Conservation (phyloP, 2,888 invertebrate species). For the Epistrophe eligans region DNA sequence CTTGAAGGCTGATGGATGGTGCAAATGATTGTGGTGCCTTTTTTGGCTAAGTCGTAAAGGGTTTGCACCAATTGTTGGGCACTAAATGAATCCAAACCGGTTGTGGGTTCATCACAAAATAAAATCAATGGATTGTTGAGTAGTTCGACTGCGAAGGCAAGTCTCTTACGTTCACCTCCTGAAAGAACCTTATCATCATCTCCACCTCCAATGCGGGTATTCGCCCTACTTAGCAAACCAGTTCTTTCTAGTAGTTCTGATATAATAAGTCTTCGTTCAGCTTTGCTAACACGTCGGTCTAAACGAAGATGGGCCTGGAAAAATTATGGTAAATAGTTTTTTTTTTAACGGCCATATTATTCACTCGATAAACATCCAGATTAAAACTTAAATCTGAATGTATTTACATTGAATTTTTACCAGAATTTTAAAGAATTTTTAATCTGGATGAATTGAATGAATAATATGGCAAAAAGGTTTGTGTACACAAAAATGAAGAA, state of each 20-base stretch:
- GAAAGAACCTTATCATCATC: conserved; percentile 92
- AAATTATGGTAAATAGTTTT: too few relatives aligned
- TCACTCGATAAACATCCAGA: too few relatives aligned
- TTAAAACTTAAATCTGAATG: too few relatives aligned
- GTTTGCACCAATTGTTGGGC: conserved; percentile 92
- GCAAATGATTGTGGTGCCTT: conserved; percentile 94
- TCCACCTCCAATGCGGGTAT: conserved; percentile 91
- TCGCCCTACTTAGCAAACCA: conserved; percentile 88
- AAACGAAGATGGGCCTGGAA: conserved; percentile 91
- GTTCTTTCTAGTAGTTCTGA: conserved; percentile 89
- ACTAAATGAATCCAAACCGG: conserved; percentile 95
- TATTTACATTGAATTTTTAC: too few relatives aligned
- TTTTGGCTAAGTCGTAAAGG: conserved; percentile 88
- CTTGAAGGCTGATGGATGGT: conserved; percentile 98
- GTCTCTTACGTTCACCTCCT: conserved; percentile 96
- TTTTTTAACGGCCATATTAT: too few relatives aligned
- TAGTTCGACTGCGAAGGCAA: conserved; percentile 95
- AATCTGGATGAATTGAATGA: too few relatives aligned
- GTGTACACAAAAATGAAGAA: not conserved
- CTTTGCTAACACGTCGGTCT: conserved; percentile 87
- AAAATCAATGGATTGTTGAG: conserved; percentile 95
- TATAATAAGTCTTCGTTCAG: conserved; percentile 88
- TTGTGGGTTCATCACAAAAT: conserved; percentile 98
- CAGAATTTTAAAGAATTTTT: too few relatives aligned
- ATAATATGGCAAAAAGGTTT: too few relatives aligned